Percentiles rank a stretch among this genome's conserved stretches.
Evolutionary conservation across 2,888 invertebrate species (phyloP).

Genomic region (Trichogramma dendrolimi): DNA sequence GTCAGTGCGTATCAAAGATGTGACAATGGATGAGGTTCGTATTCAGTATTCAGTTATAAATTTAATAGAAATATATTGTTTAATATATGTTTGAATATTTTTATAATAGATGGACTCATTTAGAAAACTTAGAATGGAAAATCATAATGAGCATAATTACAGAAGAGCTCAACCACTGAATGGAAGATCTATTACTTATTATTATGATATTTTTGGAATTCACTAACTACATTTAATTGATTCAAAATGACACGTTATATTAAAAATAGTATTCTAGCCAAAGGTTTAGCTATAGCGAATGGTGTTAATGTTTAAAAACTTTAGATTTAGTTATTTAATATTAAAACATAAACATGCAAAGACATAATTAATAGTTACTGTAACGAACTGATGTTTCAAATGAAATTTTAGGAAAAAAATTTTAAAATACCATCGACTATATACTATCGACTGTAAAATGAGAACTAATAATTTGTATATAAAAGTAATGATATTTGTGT

Average conservation of each 20-base stretch:
- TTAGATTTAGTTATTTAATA: background rate
- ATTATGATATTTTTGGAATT: conserved; percentile 3
- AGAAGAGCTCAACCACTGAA: conserved; percentile 26
- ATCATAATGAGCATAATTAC: conserved; percentile 16
- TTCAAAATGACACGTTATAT: no score
- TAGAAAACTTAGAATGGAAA: conserved; percentile 16
- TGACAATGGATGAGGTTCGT: conserved; percentile 33
- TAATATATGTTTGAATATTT: background rate
- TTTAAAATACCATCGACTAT: background rate
- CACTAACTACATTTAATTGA: no score
- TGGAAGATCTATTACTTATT: conserved; percentile 15
- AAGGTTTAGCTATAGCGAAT: no score
- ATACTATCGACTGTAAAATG: background rate
- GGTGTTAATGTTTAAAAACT: no score
- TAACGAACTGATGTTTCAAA: background rate
- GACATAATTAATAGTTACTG: background rate
- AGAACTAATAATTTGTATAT: background rate
- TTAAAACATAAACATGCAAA: background rate
- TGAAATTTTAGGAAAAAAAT: no score
- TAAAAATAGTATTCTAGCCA: no score
- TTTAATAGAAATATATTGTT: background rate
- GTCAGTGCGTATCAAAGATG: conserved; percentile 48
- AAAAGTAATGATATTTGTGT: background rate
- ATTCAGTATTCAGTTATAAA: background rate
- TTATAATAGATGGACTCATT: conserved; percentile 23